Conservation (phyloP, 2,888 invertebrate genomes). For the Pardosa pseudoannulata region DNA sequence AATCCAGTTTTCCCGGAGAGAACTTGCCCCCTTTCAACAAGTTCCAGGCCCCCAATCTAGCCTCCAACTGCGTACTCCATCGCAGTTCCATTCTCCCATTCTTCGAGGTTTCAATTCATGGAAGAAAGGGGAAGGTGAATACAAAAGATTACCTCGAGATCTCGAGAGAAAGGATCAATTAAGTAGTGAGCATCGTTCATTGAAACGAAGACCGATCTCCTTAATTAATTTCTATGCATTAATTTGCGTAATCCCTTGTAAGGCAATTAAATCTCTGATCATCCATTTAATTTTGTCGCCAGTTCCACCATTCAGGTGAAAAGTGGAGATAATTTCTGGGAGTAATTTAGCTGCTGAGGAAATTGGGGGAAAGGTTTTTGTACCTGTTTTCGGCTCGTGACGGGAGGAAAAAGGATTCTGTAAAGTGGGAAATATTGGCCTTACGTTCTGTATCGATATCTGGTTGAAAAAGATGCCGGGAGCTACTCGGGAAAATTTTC, state of each 20-base stretch:
- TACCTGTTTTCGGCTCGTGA: background rate
- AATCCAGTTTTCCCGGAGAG: too few species aligned
- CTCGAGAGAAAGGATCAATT: conserved; percentile 46
- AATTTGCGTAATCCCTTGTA: conserved; percentile 58
- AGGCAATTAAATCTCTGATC: conserved; percentile 63
- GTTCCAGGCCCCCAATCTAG: conserved; percentile 6
- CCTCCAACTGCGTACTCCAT: background rate
- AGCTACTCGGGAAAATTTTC: too few species aligned
- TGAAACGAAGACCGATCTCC: conserved; percentile 43
- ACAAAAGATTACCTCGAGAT: conserved; percentile 31
- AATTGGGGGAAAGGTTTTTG: background rate
- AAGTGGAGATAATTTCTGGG: conserved; percentile 18
- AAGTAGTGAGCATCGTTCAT: conserved; percentile 16
- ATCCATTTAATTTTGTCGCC: conserved; percentile 47
- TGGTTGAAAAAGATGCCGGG: too few species aligned
- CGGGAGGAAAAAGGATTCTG: too few species aligned
- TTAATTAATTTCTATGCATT: conserved; percentile 70
- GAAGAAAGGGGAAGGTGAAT: background rate
- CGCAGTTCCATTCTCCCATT: background rate
- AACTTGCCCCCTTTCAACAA: background rate
- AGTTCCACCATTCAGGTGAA: conserved; percentile 28
- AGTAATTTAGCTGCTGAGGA: background rate
- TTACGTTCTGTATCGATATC: too few species aligned
- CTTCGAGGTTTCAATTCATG: background rate
- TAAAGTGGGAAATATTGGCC: too few species aligned